Evolutionary conservation across 92 coral and sea anemone genomes (phyloP).

Genomic region (Paragorgia papillata): DNA sequence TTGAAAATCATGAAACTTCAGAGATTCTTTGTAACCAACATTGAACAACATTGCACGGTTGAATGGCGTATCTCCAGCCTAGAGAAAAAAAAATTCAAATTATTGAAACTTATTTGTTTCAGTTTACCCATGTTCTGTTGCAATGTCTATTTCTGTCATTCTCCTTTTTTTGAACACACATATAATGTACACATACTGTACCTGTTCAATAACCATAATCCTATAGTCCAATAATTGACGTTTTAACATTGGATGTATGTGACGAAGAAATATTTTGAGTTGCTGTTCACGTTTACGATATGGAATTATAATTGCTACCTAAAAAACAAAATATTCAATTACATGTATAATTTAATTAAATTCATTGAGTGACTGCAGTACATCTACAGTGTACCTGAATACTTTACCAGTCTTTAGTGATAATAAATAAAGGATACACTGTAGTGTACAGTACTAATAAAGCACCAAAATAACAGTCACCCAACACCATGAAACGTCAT

Average conservation of each 20-base stretch:
- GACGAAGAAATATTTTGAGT: conserved; percentile 77
- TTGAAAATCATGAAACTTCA: conserved; percentile 35
- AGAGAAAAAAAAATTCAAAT: not conserved
- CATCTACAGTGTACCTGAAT: too few species aligned
- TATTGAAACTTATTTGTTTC: too few species aligned
- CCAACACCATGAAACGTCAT: too few species aligned
- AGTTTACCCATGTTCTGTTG: too few species aligned
- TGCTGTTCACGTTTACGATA: conserved; percentile 86
- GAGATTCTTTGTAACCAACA: conserved; percentile 56
- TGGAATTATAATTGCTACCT: conserved; percentile 85
- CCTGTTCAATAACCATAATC: conserved; percentile 86
- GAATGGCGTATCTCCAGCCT: conserved; percentile 53
- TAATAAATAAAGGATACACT: too few species aligned
- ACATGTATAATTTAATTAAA: not conserved
- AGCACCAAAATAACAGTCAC: too few species aligned
- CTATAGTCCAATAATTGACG: conserved; percentile 87
- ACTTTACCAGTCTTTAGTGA: too few species aligned
- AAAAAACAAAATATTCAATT: not conserved
- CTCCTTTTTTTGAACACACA: too few species aligned
- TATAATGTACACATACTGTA: too few species aligned
- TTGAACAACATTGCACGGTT: conserved; percentile 64
- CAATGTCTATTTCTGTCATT: too few species aligned
- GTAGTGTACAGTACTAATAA: too few species aligned
- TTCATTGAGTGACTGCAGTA: too few species aligned
- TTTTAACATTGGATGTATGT: conserved; percentile 87